phyloP scores from a whole-genome alignment of 1,140 invertebrate species.

The Acromyrmex charruanus region DNA sequence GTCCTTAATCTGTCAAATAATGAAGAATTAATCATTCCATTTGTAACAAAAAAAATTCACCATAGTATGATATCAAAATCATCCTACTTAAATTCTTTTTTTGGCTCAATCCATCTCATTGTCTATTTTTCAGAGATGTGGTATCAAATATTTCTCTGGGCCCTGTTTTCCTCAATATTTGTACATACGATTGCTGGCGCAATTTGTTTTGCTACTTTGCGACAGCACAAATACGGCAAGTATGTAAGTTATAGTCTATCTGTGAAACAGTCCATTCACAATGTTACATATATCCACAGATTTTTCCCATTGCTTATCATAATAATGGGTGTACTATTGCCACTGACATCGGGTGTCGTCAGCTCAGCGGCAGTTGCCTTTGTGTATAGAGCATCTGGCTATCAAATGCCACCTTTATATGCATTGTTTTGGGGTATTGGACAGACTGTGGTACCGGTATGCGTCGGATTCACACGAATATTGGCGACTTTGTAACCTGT shows the following conservation, averaged over 20 bases:
- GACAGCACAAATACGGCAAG: slow-evolving; percentile 97
- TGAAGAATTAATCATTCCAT: no score
- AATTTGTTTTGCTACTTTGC: slow-evolving; percentile 95
- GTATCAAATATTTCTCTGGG: slow-evolving; percentile 98
- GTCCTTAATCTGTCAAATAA: no score
- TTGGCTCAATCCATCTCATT: background rate
- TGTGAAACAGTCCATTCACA: background rate
- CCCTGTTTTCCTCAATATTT: slow-evolving; percentile 96
- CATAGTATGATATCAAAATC: background rate
- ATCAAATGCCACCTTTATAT: slow-evolving; percentile 96
- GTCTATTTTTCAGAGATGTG: slow-evolving; percentile 94
- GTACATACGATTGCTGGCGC: slow-evolving; percentile 96
- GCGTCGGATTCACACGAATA: slow-evolving; percentile 96
- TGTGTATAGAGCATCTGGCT: slow-evolving; percentile 95
- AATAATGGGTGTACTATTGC: slow-evolving; percentile 94
- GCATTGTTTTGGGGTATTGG: slow-evolving; percentile 97
- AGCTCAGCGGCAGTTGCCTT: slow-evolving; percentile 97
- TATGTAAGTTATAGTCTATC: slow-evolving; percentile 79
- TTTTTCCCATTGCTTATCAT: slow-evolving; percentile 96
- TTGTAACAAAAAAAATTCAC: background rate
- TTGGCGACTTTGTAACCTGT: slow-evolving; percentile 93
- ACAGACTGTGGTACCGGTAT: slow-evolving; percentile 95
- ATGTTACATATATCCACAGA: slow-evolving; percentile 77
- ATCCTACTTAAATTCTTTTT: background rate
- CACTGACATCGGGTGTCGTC: slow-evolving; percentile 94